Base-by-base conservation (phyloP, 2,888 invertebrate genomes). In the Serrognathus titanus region DNA sequence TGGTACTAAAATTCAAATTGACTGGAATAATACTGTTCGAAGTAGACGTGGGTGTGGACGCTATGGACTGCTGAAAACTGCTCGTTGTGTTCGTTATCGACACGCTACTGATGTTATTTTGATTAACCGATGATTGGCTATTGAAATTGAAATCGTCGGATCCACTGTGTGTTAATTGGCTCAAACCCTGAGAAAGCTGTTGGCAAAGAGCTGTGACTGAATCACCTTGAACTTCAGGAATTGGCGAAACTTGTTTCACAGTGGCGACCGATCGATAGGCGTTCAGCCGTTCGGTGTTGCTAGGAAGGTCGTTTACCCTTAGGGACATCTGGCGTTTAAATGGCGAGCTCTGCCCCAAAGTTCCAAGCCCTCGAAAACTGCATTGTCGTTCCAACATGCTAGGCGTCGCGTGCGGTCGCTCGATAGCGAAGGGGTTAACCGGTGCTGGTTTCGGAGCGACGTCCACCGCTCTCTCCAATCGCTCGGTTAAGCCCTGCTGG, bases 291-390 rank as follows among this genome's bases (percentile, higher is more conserved):
- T 96, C 95, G 69, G 96, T 80, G 75, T 94, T 97, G 70, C 97
- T 97, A 57, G 97, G 97, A 77, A 97, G 84, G 81, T 97, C 97
- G 76, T 90, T 93, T 69, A 97, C 88, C 61, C 97, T 88, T 64
- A 97, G 83, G 60, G 97, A 97, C 83, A 97, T 89, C 78, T 97
- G 96, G 45, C 97, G 85, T 81, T 98, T 97, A 81, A 94, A 98
- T 60, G 91, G 97, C 12, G 94, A 94, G 71, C 90, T 91, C 78
- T 82, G 88, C 70, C 81, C 82, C 59, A 82, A 75, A 71, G 91
- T 91, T 68, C 88, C 86, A 78, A 97, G 92, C 48, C 94, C 94
- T 52, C 96, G 84, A 82, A 96, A 95, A 60, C 95, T 95, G 64
- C 96, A 94, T 80, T 99, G 97, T 36, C 98, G 83, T 77, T 97